These are phyloP conservation scores for Leuciscus waleckii DNA, from an alignment of 2,797 vertebrate genomes.

Conservation along the genomic window DNA sequence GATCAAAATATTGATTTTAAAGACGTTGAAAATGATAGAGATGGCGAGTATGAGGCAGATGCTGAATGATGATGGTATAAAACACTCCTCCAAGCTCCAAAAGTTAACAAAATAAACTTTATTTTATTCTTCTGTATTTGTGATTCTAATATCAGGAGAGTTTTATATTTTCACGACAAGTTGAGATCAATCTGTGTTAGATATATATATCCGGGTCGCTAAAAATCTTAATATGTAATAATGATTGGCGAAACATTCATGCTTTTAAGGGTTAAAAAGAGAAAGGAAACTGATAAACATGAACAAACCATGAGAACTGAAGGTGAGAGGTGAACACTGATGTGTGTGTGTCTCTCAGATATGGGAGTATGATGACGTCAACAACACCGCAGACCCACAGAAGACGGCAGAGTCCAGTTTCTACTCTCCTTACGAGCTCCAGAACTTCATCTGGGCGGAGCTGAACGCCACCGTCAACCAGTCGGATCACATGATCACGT, in stretches of 20 bases:
- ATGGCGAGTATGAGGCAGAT: too few species aligned
- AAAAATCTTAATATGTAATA: neutral
- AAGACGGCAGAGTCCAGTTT: conserved; percentile 62
- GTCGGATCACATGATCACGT: conserved; percentile 57
- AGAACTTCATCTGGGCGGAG: conserved; percentile 81
- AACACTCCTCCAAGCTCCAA: neutral
- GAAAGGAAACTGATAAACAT: too few species aligned
- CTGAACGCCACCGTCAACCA: conserved; percentile 71
- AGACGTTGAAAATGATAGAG: neutral
- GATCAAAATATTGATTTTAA: neutral
- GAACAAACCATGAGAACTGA: neutral
- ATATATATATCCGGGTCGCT: neutral
- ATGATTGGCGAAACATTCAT: neutral
- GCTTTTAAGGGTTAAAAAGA: neutral
- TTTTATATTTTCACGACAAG: neutral
- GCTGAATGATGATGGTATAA: too few species aligned
- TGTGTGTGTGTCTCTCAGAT: conserved; percentile 72
- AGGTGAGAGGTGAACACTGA: neutral
- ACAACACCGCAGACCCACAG: conserved; percentile 63
- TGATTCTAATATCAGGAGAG: neutral
- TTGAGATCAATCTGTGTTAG: too few species aligned
- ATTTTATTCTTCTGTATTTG: neutral
- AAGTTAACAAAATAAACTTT: neutral
- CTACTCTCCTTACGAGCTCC: conserved; percentile 82
- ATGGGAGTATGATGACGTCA: conserved; percentile 82